These are phyloP conservation scores for Ramazzottius varieornatus DNA, from an alignment of 2,888 invertebrate species.

Conservation along the genomic window DNA sequence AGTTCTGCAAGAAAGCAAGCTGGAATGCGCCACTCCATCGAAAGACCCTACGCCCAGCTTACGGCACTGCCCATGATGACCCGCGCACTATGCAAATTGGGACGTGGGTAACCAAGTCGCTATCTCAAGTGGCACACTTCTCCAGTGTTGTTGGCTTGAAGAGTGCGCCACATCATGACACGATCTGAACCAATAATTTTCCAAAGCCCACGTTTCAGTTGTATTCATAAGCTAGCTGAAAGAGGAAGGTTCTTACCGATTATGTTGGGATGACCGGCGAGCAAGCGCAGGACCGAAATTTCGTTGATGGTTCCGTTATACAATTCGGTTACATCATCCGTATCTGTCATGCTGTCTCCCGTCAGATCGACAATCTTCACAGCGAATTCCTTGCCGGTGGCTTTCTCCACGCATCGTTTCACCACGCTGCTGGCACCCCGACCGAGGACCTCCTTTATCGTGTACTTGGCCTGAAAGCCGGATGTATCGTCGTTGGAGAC, in stretches of 20 bases:
- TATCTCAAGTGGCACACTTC: too few species aligned
- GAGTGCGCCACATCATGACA: too few species aligned
- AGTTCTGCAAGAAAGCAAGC: conserved; percentile 37
- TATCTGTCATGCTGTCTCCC: conserved; percentile 23
- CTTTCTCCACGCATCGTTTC: conserved; percentile 68
- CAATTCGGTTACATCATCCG: conserved; percentile 36
- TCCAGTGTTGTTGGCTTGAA: too few species aligned
- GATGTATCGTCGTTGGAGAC: background rate
- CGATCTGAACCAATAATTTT: too few species aligned
- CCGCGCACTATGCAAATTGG: too few species aligned
- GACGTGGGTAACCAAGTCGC: too few species aligned
- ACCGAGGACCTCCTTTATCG: background rate
- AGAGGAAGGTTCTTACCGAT: conserved; percentile 58
- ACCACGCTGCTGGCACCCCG: background rate
- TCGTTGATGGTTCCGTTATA: conserved; percentile 58
- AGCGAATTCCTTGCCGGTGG: conserved; percentile 76
- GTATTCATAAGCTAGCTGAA: too few species aligned
- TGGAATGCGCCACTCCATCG: too few species aligned
- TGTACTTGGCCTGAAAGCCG: background rate
- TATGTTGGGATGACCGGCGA: conserved; percentile 80
- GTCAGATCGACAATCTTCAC: conserved; percentile 90
- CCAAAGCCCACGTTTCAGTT: too few species aligned
- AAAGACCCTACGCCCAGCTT: too few species aligned
- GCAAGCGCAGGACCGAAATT: conserved; percentile 65
- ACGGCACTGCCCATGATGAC: too few species aligned